Base-by-base conservation (phyloP, 2,888 invertebrate genomes). In the Linhomoeus sp. region DNA sequence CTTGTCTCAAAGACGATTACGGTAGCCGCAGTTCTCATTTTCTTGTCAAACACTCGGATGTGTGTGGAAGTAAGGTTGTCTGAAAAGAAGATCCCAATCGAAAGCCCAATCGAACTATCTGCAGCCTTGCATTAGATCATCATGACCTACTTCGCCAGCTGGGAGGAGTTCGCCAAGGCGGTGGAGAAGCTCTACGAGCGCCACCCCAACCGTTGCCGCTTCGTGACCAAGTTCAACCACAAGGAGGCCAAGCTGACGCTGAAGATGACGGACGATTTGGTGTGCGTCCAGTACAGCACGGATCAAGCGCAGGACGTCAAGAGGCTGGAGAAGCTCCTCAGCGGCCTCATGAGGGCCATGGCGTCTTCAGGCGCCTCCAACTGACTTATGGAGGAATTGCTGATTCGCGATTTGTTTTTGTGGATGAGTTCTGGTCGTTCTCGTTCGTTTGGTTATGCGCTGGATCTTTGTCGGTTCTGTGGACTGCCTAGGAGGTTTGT, bases 101-200 rank as follows among this genome's bases (percentile, higher is more conserved):
- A n/a, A n/a, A n/a, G n/a, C n/a, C n/a, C n/a, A n/a, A n/a, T n/a
- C n/a, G n/a, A n/a, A n/a, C n/a, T n/a, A n/a, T n/a, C n/a, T n/a
- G n/a, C n/a, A n/a, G n/a, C n/a, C n/a, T n/a, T n/a, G n/a, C n/a
- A n/a, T n/a, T n/a, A n/a, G n/a, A n/a, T n/a, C n/a, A n/a, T n/a
- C 54, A 74, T 72, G 72, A 87, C 88, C 55, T 88, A 79, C 67
- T 76, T 87, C 62, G 82, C 80, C 58, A 80, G 79, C 48, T 94
- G 90, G 87, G 92, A 92, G 69, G 92, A 94, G 67, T 94, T 94
- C 68, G 85, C 90, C 63, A 88, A 84, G 66, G 82, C 83, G 29
- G 92, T 87, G 0, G 90, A 92, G 71, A 78, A 81, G 69, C 74
- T 94, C 62, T 92, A 92, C 66, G 71, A 88, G 57, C 78, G 81